Percentiles rank a stretch among this genome's conserved stretches.
phyloP scores from a whole-genome alignment of 1,140 invertebrate species.

The Papilio xuthus region DNA sequence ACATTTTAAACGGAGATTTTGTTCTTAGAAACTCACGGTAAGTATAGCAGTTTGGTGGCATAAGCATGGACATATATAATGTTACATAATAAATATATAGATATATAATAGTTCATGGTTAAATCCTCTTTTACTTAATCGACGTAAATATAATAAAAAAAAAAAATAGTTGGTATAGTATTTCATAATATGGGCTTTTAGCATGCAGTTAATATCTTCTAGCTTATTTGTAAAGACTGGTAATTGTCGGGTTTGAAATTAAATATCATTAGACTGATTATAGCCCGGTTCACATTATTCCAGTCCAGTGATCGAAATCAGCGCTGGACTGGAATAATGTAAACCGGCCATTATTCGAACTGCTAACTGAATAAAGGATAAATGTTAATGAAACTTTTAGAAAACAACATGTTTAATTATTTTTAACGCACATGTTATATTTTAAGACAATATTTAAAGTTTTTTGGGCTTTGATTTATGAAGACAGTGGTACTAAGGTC shows the following conservation, averaged over 20 bases:
- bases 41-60: neutral
- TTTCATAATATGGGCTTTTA: neutral
- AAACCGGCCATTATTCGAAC: neutral
- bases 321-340: no score
- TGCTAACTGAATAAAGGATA: neutral
- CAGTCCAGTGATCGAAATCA: no score
- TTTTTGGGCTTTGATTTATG: no score
- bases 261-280: neutral
- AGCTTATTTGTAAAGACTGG: neutral
- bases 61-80: neutral
- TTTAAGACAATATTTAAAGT: no score
- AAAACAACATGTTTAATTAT: neutral
- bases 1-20: no score
- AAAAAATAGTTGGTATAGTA: neutral
- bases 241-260: neutral
- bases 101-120: constrained; percentile 39
- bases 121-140: constrained; percentile 13
- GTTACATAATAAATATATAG: constrained; percentile 34
- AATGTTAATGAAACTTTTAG: neutral
- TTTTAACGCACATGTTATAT: neutral
- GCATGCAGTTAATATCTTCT: neutral
- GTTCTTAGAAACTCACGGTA: no score
- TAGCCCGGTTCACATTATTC: no score
- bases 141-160: neutral
- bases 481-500: no score